These are phyloP conservation scores for Odontamblyopus rebecca DNA, from an alignment of 2,797 vertebrate species.

Conservation along the genomic window DNA sequence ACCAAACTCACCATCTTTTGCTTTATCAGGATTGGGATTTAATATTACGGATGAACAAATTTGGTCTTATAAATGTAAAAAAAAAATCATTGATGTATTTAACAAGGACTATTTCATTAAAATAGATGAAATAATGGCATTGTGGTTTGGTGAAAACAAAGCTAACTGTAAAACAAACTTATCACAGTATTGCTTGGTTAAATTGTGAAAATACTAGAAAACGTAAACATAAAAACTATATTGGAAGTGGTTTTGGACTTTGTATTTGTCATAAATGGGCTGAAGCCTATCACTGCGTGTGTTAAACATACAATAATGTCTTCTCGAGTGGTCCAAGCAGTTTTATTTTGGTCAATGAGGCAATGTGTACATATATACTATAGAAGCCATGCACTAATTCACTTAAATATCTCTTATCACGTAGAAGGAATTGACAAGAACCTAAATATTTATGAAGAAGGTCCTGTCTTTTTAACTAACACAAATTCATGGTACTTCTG, in stretches of 20 bases:
- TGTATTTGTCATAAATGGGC: constrained; percentile 24
- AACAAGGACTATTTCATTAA: background rate
- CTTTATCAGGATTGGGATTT: background rate
- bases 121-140: background rate
- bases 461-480: constrained; percentile 69
- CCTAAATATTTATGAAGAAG: constrained; percentile 81
- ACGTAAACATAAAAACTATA: too few relatives aligned
- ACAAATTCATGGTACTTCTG: constrained; percentile 70
- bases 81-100: background rate
- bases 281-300: constrained; percentile 41
- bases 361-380: constrained; percentile 68
- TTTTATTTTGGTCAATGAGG: constrained; percentile 44
- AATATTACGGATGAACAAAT: background rate
- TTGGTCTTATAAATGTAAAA: background rate
- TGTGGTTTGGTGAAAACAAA: too few relatives aligned
- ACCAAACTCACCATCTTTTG: background rate
- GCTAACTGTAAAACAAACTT: too few relatives aligned
- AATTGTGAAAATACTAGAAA: too few relatives aligned
- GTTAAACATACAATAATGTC: constrained; percentile 45
- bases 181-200: too few relatives aligned
- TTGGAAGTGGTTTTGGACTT: background rate
- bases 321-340: constrained; percentile 58
- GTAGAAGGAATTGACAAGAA: constrained; percentile 75
- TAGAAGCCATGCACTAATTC: constrained; percentile 81
- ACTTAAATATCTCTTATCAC: constrained; percentile 64